Conservation (phyloP, 2,797 vertebrate species). For the Triplophysa bombifrons region DNA sequence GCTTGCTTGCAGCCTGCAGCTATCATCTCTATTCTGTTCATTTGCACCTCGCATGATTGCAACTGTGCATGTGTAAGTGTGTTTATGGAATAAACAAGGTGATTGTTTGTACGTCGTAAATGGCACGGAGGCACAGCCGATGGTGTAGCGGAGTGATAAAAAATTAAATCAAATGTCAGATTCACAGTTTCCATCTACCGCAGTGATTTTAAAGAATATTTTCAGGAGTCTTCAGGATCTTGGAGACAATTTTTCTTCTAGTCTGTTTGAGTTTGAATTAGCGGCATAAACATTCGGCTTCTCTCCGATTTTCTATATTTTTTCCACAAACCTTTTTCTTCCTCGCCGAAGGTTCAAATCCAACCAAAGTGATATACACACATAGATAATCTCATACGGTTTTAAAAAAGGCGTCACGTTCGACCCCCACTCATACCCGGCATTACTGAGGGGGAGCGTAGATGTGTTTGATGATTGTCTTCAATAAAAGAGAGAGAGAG, state of each 20-base stretch:
- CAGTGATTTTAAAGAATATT: constrained; percentile 5
- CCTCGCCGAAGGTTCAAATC: constrained; percentile 39
- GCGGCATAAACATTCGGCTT: neutral
- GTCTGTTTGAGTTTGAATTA: constrained; percentile 1
- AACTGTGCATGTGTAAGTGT: neutral
- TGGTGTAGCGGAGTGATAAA: constrained; percentile 17
- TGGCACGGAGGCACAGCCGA: constrained; percentile 28
- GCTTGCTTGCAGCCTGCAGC: constrained; percentile 48
- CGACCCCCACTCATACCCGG: constrained; percentile 61
- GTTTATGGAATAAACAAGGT: constrained; percentile 14
- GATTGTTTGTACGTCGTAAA: constrained; percentile 44
- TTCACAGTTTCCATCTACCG: neutral
- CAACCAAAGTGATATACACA: constrained; percentile 43
- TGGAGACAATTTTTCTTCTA: neutral
- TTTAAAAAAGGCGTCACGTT: constrained; percentile 66
- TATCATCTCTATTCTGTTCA: constrained; percentile 50
- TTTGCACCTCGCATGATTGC: constrained; percentile 48
- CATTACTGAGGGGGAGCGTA: constrained; percentile 78
- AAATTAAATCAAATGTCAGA: constrained; percentile 11
- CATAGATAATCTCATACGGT: constrained; percentile 43
- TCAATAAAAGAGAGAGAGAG: constrained; percentile 31
- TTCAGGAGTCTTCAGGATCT: constrained; percentile 9
- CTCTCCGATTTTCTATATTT: constrained; percentile 3
- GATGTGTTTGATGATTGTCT: constrained; percentile 66
- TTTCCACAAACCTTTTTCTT: constrained; percentile 30